These are phyloP conservation scores for Cataglyphis livida DNA, from an alignment of 2,888 invertebrate species.

Conservation along the genomic window DNA sequence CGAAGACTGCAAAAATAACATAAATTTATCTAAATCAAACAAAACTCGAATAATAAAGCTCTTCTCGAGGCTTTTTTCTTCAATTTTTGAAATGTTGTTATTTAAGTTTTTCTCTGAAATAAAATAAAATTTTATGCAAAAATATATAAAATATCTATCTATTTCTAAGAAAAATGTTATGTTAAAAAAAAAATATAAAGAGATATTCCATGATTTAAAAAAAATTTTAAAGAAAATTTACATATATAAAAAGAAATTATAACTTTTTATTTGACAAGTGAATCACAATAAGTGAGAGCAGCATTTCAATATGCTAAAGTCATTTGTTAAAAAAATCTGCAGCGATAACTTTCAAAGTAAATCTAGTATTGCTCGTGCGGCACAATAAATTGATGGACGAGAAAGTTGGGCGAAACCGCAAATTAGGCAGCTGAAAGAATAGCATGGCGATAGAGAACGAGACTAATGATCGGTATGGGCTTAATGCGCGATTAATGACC, in stretches of 20 bases:
- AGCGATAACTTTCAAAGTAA: background rate
- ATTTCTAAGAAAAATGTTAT: background rate
- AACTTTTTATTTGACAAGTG: background rate
- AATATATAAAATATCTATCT: background rate
- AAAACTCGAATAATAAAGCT: background rate
- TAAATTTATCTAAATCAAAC: background rate
- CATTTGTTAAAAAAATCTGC: background rate
- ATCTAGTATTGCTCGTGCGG: background rate
- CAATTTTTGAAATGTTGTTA: background rate
- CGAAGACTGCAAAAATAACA: background rate
- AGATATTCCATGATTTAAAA: background rate
- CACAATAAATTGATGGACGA: background rate
- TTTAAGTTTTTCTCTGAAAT: background rate
- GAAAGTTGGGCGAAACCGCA: conserved; percentile 49
- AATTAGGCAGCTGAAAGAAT: conserved; percentile 73
- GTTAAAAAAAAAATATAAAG: background rate
- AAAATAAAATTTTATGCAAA: background rate
- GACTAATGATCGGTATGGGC: conserved; percentile 35
- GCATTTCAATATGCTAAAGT: background rate
- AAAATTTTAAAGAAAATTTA: background rate
- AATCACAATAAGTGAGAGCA: background rate
- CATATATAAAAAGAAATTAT: background rate
- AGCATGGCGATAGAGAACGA: conserved; percentile 17
- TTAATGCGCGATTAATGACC: conserved; percentile 67
- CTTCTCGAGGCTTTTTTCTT: background rate